A percentile compares a stretch with the other conserved stretches of the same genome.
phyloP scores from a whole-genome alignment of 92 coral and sea anemone species.

The Phenganax stokvisi region DNA sequence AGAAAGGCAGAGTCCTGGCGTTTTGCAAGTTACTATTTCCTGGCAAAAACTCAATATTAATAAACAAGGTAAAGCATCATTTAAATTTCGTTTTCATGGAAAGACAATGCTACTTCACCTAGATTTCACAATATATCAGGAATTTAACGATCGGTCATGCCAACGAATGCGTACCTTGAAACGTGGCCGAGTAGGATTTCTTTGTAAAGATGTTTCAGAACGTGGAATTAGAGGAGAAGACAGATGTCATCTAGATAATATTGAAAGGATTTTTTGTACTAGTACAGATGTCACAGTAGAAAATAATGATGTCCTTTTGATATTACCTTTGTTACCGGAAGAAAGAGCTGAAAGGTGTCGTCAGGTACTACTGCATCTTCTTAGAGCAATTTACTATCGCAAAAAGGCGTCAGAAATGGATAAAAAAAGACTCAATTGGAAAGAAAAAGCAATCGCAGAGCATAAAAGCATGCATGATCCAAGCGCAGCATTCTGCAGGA shows the following conservation, averaged over 20 bases:
- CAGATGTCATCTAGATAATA: conserved; percentile 34
- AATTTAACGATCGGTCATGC: background rate
- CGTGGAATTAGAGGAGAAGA: conserved; percentile 35
- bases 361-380: conserved; percentile 1
- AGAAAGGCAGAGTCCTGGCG: background rate
- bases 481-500: conserved; percentile 15
- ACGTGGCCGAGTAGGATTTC: background rate
- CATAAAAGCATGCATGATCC: background rate
- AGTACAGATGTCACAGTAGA: background rate
- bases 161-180: background rate
- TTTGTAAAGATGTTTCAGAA: background rate
- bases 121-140: background rate
- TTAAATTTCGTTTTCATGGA: background rate
- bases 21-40: background rate
- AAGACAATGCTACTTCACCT: background rate
- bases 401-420: conserved; percentile 43
- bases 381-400: conserved; percentile 39
- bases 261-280: conserved; percentile 32
- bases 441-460: conserved; percentile 10
- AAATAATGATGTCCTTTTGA: background rate
- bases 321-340: background rate
- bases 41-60: background rate
- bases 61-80: background rate
- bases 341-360: background rate
- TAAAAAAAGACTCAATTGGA: conserved; percentile 37